Percentiles rank a stretch among this genome's conserved stretches.
phyloP scores from a whole-genome alignment of 53 echinoderm and acorn worm genomes.

The Holothuria scabra region DNA sequence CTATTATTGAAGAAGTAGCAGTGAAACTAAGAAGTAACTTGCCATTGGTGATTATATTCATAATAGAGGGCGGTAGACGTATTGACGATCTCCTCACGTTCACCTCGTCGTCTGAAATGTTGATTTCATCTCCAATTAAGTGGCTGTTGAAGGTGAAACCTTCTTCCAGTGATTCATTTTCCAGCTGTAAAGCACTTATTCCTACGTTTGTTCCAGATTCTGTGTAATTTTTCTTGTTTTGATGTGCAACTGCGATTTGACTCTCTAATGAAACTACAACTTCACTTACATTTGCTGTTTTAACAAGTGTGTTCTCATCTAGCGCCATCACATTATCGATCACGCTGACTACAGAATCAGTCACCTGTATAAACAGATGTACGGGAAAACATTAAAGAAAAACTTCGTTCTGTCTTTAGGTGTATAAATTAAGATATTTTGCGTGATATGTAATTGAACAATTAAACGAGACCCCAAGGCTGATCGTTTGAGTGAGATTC shows the following conservation, averaged over 20 bases:
- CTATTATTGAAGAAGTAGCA: too few species aligned
- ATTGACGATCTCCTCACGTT: not conserved
- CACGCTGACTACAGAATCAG: conserved; percentile 29
- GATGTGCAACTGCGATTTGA: not conserved
- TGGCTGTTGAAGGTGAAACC: not conserved
- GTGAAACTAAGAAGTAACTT: not conserved
- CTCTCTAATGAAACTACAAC: conserved; percentile 6
- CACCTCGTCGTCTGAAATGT: not conserved
- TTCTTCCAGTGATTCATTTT: not conserved
- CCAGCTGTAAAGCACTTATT: conserved; percentile 8
- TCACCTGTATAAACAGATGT: not conserved
- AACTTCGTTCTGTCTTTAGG: too few species aligned
- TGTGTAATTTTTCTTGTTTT: not conserved
- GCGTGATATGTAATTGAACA: too few species aligned
- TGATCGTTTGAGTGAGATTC: too few species aligned
- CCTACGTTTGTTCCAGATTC: not conserved
- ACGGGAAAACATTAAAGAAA: too few species aligned
- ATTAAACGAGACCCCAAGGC: too few species aligned
- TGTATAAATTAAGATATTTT: too few species aligned
- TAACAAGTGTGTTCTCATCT: not conserved
- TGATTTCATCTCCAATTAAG: not conserved
- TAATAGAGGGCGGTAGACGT: conserved; percentile 20
- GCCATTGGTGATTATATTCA: not conserved
- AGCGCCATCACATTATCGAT: conserved; percentile 21
- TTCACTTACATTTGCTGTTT: not conserved